Evolutionary conservation across 2,113 vertebrate genomes (phyloP).

Genomic region (Suncus etruscus): DNA sequence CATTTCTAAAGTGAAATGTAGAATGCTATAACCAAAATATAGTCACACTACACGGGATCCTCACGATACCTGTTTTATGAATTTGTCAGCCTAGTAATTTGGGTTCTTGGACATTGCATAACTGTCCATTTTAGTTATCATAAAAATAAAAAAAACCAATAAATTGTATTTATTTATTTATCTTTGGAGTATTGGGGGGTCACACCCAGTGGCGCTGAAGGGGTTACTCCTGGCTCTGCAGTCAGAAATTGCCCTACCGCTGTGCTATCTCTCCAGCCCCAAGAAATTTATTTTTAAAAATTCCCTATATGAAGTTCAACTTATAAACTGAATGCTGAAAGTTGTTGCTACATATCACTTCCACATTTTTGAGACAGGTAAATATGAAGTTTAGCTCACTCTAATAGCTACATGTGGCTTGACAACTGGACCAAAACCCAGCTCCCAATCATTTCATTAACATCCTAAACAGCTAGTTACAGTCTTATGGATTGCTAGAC

Average conservation of each 20-base stretch:
- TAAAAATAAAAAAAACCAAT: neutral
- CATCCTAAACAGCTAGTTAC: neutral
- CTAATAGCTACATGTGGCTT: slow-evolving; percentile 13
- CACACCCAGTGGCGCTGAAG: no score
- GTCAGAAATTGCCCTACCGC: no score
- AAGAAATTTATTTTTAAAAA: no score
- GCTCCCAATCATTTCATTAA: neutral
- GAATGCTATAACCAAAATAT: neutral
- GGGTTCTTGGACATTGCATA: slow-evolving; percentile 47
- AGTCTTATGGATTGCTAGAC: neutral
- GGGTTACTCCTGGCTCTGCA: no score
- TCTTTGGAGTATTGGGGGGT: no score
- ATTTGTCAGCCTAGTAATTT: neutral
- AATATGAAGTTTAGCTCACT: neutral
- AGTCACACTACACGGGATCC: neutral
- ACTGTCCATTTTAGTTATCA: slow-evolving; percentile 59
- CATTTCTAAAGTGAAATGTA: slow-evolving; percentile 35
- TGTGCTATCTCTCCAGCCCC: no score
- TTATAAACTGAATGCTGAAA: neutral
- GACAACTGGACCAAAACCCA: neutral
- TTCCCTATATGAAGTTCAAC: no score
- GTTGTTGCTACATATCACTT: neutral
- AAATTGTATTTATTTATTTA: no score
- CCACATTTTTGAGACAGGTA: slow-evolving; percentile 42
- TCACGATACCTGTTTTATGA: slow-evolving; percentile 52